phyloP scores from a whole-genome alignment of 2,113 vertebrate species.

The Callocephalon fimbriatum region DNA sequence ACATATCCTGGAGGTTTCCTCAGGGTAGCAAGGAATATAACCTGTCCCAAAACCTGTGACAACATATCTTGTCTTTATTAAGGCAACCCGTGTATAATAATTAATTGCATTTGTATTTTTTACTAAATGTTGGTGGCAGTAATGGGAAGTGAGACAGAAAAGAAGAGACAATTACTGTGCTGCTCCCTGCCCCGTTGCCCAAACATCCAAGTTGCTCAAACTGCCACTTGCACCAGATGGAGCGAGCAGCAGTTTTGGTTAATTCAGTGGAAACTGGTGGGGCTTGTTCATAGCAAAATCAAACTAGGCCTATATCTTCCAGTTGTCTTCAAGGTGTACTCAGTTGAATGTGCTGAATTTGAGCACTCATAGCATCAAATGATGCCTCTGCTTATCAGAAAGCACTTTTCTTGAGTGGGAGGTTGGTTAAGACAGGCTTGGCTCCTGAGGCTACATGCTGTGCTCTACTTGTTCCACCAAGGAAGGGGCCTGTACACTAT shows the following conservation, averaged over 20 bases:
- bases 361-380: not conserved
- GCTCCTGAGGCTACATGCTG: not conserved
- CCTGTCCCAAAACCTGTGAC: not conserved
- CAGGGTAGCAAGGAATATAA: not conserved
- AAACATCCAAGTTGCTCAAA: not conserved
- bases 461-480: not conserved
- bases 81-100: not conserved
- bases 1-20: not conserved
- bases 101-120: accelerated
- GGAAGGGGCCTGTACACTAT: not conserved
- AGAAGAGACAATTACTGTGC: not conserved
- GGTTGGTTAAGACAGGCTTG: not conserved
- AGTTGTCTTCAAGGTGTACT: not conserved
- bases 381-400: not conserved
- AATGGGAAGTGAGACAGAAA: not conserved
- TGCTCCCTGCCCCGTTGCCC: not conserved
- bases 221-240: accelerated
- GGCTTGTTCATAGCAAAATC: not conserved
- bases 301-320: not conserved
- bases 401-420: not conserved
- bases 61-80: not conserved
- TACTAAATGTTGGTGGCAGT: not conserved
- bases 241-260: accelerated
- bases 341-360: not conserved
- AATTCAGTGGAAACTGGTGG: not conserved